Base-by-base conservation (phyloP, 2,113 vertebrate species). In the Hypocryptadius cinnamomeus region DNA sequence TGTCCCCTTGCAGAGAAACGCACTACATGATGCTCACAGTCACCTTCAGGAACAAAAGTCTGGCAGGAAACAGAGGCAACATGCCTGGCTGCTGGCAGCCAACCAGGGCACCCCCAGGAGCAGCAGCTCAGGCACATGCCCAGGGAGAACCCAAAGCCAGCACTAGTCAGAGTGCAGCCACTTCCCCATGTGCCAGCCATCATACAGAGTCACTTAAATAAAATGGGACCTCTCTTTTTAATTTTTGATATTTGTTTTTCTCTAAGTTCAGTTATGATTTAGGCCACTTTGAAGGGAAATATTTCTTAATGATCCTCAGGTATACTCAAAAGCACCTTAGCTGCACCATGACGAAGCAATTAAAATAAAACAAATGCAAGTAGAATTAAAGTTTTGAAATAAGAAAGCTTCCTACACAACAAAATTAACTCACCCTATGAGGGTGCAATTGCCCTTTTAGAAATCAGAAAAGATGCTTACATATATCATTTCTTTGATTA, bases 191-290 rank as follows among this genome's bases (percentile, higher is more conserved):
- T 22, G 7, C 39, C 31, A 72, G 33, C 31, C 2, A 1, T 37
- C 10, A 2, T 5, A 40, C 0, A 0, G 50, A 70, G 16, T 15
- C 39, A 9, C 6, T 28, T 22, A 81, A 66, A 79, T 13, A 21
- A 72, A 73, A 87, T 18, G 2, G 16, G 20, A 10, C n/a, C 24
- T 76, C 40, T 65, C 33, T 70, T 54, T 44, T 51, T 30, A 21
- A 13, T 25, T 89, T 81, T 59, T 68, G 1, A 1, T 40, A 37
- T 27, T 77, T 42, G 14, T 63, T 87, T 65, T 79, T 22, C 53
- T 64, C 53, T 39, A 77, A 64, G 15, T 56, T 82, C 74, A 28
- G 47, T 59, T 79, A 68, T 7, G 4, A 39, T 72, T 87, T 76
- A 60, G 12, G 50, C 35, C 18, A 47, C 30, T 60, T 81, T 22